These are phyloP conservation scores for Fopius arisanus DNA, from an alignment of 1,140 invertebrate genomes.

Conservation along the genomic window DNA sequence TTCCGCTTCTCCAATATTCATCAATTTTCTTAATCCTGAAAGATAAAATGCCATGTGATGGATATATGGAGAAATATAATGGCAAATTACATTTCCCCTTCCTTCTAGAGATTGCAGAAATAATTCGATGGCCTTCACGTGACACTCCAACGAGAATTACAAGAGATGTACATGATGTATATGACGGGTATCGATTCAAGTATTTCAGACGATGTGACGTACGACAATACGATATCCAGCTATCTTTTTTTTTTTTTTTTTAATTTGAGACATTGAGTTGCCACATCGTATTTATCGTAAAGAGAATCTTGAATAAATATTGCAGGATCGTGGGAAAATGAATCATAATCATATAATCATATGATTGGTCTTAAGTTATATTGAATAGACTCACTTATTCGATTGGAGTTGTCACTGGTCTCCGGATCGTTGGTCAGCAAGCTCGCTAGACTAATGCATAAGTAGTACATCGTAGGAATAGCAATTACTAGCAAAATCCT, in stretches of 20 bases:
- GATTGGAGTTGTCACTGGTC: neutral
- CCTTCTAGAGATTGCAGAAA: neutral
- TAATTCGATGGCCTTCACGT: conserved; percentile 1
- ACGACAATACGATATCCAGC: conserved; percentile 3
- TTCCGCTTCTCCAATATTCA: conserved; percentile 31
- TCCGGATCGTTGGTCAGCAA: conserved; percentile 32
- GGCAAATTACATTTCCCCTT: neutral
- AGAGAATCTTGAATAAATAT: neutral
- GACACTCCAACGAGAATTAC: neutral
- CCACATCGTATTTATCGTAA: conserved; percentile 14
- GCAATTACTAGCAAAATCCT: conserved; percentile 49
- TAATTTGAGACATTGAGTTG: neutral
- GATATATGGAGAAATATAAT: neutral
- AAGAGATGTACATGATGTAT: neutral
- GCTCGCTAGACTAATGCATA: conserved; percentile 40
- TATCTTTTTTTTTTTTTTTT: conserved; percentile 11
- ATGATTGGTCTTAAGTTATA: neutral
- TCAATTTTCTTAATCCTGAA: neutral
- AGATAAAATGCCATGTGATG: neutral
- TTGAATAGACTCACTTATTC: conserved; percentile 39
- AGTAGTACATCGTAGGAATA: conserved; percentile 51
- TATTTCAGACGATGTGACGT: conserved; percentile 5
- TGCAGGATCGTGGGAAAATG: neutral
- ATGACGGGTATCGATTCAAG: conserved; percentile 8
- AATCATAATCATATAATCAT: too few species aligned